phyloP scores from a whole-genome alignment of 30 jellyfish, hydroid and myxozoan genomes.

The Calvadosia cruxmelitensis region DNA sequence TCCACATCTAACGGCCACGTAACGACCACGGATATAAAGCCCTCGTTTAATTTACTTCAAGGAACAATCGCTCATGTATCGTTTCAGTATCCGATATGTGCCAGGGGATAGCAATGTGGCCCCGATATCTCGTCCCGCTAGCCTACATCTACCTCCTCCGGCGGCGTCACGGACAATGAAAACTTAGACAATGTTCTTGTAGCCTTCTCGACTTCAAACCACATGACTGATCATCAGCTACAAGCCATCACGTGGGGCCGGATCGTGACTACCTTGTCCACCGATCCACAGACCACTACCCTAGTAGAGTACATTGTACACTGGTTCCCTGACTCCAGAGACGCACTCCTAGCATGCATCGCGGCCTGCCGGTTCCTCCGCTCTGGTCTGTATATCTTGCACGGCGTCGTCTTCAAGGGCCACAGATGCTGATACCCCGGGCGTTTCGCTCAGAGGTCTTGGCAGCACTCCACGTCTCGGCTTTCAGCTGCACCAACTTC shows the following conservation, averaged over 20 bases:
- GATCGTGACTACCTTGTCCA: neutral
- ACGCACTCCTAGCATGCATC: neutral
- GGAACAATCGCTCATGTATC: no score
- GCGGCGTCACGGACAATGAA: no score
- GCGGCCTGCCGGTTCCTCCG: neutral
- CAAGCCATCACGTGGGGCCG: neutral
- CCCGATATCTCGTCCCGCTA: no score
- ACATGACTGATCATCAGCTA: neutral
- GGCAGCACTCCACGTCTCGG: neutral
- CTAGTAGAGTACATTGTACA: neutral
- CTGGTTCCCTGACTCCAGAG: neutral
- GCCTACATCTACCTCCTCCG: no score
- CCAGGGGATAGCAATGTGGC: no score
- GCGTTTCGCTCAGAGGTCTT: neutral
- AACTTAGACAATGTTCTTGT: neutral
- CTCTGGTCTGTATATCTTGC: neutral
- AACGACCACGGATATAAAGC: no score
- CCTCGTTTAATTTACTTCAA: no score
- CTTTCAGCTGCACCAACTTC: neutral
- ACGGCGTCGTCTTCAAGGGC: neutral
- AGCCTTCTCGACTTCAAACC: neutral
- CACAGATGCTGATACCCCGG: neutral
- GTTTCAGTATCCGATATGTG: no score
- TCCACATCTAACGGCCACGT: no score
- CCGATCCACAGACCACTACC: neutral